A percentile compares a stretch with the other conserved stretches of the same genome.
Conservation (phyloP, 2,113 vertebrate genomes). For the Trinectes maculatus region DNA sequence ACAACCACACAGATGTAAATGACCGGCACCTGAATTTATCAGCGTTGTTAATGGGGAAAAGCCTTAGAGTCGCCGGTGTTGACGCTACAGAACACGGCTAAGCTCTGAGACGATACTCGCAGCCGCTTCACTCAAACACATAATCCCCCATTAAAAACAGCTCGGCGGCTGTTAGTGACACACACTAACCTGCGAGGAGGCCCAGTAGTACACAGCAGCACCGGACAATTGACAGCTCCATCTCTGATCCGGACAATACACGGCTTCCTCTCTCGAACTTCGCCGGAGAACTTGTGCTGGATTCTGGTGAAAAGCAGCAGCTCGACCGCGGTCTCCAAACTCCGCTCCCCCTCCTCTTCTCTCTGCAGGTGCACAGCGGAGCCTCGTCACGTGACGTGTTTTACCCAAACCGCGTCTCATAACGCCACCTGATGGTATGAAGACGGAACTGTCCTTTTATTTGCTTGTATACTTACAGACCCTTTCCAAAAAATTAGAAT, state of each 20-base stretch:
- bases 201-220: conserved; percentile 41
- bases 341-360: conserved; percentile 39
- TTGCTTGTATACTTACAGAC: too few relatives aligned
- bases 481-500: too few relatives aligned
- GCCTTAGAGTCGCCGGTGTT: background rate
- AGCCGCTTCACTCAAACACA: background rate
- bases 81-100: background rate
- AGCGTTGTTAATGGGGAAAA: background rate
- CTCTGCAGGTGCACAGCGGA: conserved; percentile 81
- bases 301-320: conserved; percentile 23
- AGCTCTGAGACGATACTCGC: conserved; percentile 2
- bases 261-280: conserved; percentile 49
- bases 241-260: conserved; percentile 49
- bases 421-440: conserved; percentile 44
- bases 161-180: background rate
- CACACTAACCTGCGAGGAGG: conserved; percentile 70
- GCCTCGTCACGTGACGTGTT: conserved; percentile 74
- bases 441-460: background rate
- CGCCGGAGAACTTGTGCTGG: conserved; percentile 50
- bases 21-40: too few relatives aligned
- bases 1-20: too few relatives aligned
- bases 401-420: rapidly evolving
- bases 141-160: too few relatives aligned
- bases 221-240: conserved; percentile 53
- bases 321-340: conserved; percentile 69